Conservation (phyloP, 1,140 invertebrate species). For the Homarus americanus region DNA sequence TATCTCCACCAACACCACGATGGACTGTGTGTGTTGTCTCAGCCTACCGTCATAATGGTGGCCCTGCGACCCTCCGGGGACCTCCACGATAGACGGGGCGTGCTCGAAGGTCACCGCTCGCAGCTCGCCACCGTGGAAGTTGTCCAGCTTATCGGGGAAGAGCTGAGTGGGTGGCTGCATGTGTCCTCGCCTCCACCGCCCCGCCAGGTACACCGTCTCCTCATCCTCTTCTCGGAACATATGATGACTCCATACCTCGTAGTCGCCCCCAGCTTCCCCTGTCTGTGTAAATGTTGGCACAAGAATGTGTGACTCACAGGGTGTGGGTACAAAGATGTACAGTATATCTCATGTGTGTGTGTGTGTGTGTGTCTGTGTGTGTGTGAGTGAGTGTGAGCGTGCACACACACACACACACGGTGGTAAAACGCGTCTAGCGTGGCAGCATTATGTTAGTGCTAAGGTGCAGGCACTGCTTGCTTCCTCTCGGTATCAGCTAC, state of each 20-base stretch:
- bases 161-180: not conserved
- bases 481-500: too few relatives aligned
- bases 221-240: slow-evolving; percentile 22
- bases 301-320: too few relatives aligned
- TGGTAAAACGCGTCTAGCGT: too few relatives aligned
- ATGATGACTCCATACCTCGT: slow-evolving; percentile 41
- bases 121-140: slow-evolving; percentile 63
- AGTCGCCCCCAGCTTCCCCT: not conserved
- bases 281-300: too few relatives aligned
- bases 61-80: not conserved
- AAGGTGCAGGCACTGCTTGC: too few relatives aligned
- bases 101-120: slow-evolving; percentile 66
- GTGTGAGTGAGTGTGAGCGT: too few relatives aligned
- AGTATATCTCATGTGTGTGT: too few relatives aligned
- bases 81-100: slow-evolving; percentile 63
- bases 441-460: too few relatives aligned
- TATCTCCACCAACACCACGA: too few relatives aligned
- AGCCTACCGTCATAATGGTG: slow-evolving; percentile 58
- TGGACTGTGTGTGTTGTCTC: not conserved
- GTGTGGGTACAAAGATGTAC: too few relatives aligned
- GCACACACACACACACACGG: too few relatives aligned
- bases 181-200: not conserved
- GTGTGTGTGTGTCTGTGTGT: too few relatives aligned
- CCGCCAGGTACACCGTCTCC: slow-evolving; percentile 37
- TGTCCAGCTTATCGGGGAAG: slow-evolving; percentile 50